Evolutionary conservation across 2,888 invertebrate species (phyloP).

Genomic region (Apomyelois bistriatella): DNA sequence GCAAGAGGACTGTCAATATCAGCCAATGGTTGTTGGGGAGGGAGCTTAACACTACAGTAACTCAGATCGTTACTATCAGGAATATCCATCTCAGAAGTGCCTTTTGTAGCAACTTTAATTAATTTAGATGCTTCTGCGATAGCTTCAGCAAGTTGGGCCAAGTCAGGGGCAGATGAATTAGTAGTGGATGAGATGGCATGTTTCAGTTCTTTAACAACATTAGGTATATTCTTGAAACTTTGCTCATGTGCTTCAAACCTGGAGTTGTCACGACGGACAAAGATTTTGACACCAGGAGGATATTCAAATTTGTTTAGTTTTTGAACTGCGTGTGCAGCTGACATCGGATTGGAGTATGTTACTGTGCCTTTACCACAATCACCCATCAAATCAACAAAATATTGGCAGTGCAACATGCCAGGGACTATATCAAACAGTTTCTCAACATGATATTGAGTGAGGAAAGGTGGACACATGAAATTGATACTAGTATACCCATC

Average conservation of each 20-base stretch:
- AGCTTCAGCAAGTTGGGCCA: conserved; percentile 85
- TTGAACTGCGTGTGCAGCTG: conserved; percentile 85
- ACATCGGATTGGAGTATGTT: conserved; percentile 56
- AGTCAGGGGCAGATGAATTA: conserved; percentile 61
- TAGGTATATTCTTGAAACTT: conserved; percentile 41
- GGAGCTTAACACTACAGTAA: conserved; percentile 85
- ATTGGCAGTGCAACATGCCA: conserved; percentile 56
- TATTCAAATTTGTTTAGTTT: conserved; percentile 95
- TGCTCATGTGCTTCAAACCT: conserved; percentile 40
- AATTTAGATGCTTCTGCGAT: conserved; percentile 88
- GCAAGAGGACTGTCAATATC: conserved; percentile 83
- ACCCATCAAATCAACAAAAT: conserved; percentile 67
- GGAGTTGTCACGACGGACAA: conserved; percentile 83
- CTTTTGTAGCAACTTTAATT: conserved; percentile 82
- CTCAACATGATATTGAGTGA: conserved; percentile 88
- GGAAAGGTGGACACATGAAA: conserved; percentile 85
- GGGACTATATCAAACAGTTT: conserved; percentile 93
- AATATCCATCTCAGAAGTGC: conserved; percentile 36
- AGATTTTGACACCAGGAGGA: conserved; percentile 91
- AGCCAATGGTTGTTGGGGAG: conserved; percentile 85
- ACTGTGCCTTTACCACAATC: conserved; percentile 66
- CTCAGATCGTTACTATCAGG: conserved; percentile 54
- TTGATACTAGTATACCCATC: conserved; percentile 82
- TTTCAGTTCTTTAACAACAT: conserved; percentile 46
- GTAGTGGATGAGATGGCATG: conserved; percentile 45